Base-by-base conservation (phyloP, 1,140 invertebrate species). In the Lordiphosa mommai region DNA sequence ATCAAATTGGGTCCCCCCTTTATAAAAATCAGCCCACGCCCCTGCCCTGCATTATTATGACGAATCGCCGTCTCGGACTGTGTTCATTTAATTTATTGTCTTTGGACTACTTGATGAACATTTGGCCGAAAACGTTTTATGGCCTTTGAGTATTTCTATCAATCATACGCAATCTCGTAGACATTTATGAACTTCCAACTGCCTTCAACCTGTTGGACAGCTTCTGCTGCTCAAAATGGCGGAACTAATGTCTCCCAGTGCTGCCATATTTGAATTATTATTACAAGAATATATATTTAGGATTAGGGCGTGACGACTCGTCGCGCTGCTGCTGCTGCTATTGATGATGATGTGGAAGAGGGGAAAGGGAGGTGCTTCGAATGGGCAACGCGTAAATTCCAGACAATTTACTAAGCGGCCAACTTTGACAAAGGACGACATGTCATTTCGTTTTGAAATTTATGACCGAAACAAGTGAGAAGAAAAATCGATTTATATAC, bases 251-350 rank as follows among this genome's bases (percentile, higher is more conserved):
- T 72, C 70, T 72, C 72, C 53, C 53, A 52, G 52, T 32, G 5
- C 51, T 52, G 50, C 43, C 60, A 69, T 49, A 84, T 77, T 84
- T 76, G 77, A 84, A 77, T 72, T 82, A 77, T 84, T 84, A 84
- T 84, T 72, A 64, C 69, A 50, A 65, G 20, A 44, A 44, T 33
- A 50, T 33, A 50, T 30, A 61, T 58, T 69, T 53, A 43, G 61
- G 49, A 46, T 60, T 53, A 53, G 34, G 51, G 46, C 32, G 38
- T 51, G 51, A 49, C 48, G 32, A 17, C 55, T 56, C 58, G 49
- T 34, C 44, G 12, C n/a, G 33, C 9, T 10, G 7, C 5, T 8
- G 27, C 20, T n/a, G n/a, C n/a, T n/a, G n/a, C n/a, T n/a, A n/a
- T n/a, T n/a, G n/a, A n/a, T n/a, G n/a, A n/a, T n/a, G n/a, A n/a